These are phyloP conservation scores for Norana najaformis DNA, from an alignment of 2,888 invertebrate genomes.

Conservation along the genomic window DNA sequence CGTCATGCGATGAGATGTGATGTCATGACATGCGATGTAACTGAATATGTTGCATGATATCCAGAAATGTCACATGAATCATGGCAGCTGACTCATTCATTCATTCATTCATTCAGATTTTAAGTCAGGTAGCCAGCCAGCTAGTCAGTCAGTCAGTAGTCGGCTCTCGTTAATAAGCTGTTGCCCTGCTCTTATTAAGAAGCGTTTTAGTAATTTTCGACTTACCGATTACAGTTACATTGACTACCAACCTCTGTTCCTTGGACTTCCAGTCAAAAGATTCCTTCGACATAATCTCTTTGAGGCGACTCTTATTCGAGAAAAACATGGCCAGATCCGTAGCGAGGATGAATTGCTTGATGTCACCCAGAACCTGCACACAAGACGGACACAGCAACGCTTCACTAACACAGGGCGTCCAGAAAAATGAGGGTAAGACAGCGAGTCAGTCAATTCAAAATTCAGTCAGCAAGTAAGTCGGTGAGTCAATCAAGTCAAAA, in stretches of 20 bases:
- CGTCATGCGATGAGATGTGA: no score
- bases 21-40: no score
- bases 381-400: background rate
- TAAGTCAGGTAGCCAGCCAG: background rate
- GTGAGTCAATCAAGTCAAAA: no score
- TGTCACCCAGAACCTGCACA: slow-evolving; percentile 71
- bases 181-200: background rate
- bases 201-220: background rate
- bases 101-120: no score
- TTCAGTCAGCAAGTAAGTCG: no score
- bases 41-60: no score
- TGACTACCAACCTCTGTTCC: slow-evolving; percentile 69
- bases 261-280: slow-evolving; percentile 71
- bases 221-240: background rate
- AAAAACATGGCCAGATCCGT: slow-evolving; percentile 83
- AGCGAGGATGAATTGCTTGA: slow-evolving; percentile 81
- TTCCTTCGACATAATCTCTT: slow-evolving; percentile 66
- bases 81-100: no score
- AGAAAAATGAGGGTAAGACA: no score
- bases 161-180: background rate
- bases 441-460: no score
- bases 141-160: background rate
- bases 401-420: background rate
- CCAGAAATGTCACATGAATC: no score
- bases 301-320: slow-evolving; percentile 73